Conservation (phyloP, 1,140 invertebrate species). For the Samia ricini region DNA sequence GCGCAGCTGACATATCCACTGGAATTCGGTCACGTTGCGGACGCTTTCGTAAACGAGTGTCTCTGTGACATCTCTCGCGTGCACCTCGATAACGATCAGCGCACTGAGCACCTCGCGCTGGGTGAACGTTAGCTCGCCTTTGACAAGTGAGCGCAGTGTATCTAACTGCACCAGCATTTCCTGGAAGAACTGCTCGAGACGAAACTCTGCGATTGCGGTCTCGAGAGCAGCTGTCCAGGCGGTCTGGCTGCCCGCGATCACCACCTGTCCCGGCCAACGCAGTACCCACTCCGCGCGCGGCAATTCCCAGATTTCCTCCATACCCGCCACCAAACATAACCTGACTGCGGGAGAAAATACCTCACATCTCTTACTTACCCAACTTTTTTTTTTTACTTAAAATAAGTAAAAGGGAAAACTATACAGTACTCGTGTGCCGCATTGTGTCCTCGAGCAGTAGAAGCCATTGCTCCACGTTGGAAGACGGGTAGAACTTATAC, state of each 20-base stretch:
- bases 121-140: slow-evolving; percentile 82
- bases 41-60: slow-evolving; percentile 81
- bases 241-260: slow-evolving; percentile 82
- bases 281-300: slow-evolving; percentile 84
- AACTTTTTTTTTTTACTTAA: neutral
- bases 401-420: neutral
- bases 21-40: slow-evolving; percentile 84
- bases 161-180: slow-evolving; percentile 80
- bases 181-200: slow-evolving; percentile 69
- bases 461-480: slow-evolving; percentile 90
- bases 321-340: slow-evolving; percentile 75
- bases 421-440: slow-evolving; percentile 76
- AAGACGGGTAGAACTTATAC: slow-evolving; percentile 82
- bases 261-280: slow-evolving; percentile 87
- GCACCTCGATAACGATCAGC: slow-evolving; percentile 91
- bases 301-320: slow-evolving; percentile 69
- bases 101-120: slow-evolving; percentile 88
- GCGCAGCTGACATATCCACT: slow-evolving; percentile 89
- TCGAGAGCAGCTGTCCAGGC: slow-evolving; percentile 82
- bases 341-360: slow-evolving; percentile 50
- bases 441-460: slow-evolving; percentile 83
- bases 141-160: slow-evolving; percentile 81
- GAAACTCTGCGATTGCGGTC: slow-evolving; percentile 69
- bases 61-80: slow-evolving; percentile 91
- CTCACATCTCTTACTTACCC: neutral